phyloP scores from a whole-genome alignment of 2,797 vertebrate species.

The Erpetoichthys calabaricus region DNA sequence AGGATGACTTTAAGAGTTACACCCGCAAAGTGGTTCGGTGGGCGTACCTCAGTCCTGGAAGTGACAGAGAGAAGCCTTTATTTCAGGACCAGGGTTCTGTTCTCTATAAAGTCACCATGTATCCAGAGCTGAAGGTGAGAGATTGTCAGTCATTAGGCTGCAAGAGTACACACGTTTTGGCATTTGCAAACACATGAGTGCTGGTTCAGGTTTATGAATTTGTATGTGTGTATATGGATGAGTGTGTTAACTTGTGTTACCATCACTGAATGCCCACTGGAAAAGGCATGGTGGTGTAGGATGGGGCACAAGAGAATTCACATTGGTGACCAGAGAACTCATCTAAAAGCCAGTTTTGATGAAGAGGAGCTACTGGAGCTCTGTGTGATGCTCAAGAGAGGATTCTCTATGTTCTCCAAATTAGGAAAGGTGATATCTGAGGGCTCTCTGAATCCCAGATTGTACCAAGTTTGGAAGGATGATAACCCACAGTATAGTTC shows the following conservation, averaged over 20 bases:
- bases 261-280: constrained; percentile 9
- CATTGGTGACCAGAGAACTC: too few relatives aligned
- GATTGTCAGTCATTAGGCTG: neutral
- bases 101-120: constrained; percentile 40
- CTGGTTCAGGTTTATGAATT: too few relatives aligned
- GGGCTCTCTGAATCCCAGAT: too few relatives aligned
- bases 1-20: constrained; percentile 52
- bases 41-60: constrained; percentile 32
- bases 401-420: too few relatives aligned
- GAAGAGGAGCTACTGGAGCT: too few relatives aligned
- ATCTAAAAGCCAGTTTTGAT: too few relatives aligned
- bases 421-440: too few relatives aligned
- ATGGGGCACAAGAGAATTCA: too few relatives aligned
- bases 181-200: neutral
- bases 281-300: constrained; percentile 9
- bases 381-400: too few relatives aligned
- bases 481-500: too few relatives aligned
- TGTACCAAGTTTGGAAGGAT: too few relatives aligned
- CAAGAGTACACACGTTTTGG: neutral
- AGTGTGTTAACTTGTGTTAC: neutral
- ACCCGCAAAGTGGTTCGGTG: constrained; percentile 39
- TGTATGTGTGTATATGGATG: too few relatives aligned
- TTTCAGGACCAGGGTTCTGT: constrained; percentile 30
- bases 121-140: constrained; percentile 44
- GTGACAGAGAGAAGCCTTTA: constrained; percentile 10